These are phyloP conservation scores for Octomys mimax DNA, from an alignment of 2,797 vertebrate genomes.

Conservation along the genomic window DNA sequence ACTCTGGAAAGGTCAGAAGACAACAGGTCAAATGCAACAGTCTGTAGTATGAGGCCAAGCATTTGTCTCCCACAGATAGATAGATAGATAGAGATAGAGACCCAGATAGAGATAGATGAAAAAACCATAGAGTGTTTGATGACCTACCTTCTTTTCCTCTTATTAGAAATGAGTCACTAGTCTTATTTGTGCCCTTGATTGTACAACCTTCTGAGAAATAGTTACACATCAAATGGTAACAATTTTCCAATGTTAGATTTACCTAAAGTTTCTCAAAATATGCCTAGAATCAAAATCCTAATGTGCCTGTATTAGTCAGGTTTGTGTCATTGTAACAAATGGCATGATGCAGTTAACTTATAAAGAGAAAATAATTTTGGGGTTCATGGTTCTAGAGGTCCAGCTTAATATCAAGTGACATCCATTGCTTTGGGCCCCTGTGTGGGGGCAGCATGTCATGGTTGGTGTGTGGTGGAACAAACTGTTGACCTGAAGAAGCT, in stretches of 20 bases:
- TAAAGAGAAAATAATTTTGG: not conserved
- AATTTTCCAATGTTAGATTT: not conserved
- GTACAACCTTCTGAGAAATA: not conserved
- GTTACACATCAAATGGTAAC: not conserved
- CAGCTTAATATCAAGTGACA: not conserved
- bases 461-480: not conserved
- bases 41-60: too few relatives aligned
- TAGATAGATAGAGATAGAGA: too few relatives aligned
- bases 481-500: not conserved
- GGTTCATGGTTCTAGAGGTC: not conserved
- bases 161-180: not conserved
- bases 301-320: too few relatives aligned
- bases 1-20: too few relatives aligned
- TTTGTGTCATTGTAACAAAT: not conserved
- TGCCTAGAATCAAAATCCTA: not conserved
- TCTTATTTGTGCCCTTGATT: constrained; percentile 29
- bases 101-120: not conserved
- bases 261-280: not conserved
- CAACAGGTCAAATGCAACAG: too few relatives aligned
- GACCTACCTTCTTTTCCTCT: not conserved
- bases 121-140: not conserved
- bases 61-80: too few relatives aligned
- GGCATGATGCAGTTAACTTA: not conserved
- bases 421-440: not conserved
- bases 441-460: not conserved